Base-by-base conservation (phyloP, 1,140 invertebrate genomes). In the Macrocentrus cingulum region DNA sequence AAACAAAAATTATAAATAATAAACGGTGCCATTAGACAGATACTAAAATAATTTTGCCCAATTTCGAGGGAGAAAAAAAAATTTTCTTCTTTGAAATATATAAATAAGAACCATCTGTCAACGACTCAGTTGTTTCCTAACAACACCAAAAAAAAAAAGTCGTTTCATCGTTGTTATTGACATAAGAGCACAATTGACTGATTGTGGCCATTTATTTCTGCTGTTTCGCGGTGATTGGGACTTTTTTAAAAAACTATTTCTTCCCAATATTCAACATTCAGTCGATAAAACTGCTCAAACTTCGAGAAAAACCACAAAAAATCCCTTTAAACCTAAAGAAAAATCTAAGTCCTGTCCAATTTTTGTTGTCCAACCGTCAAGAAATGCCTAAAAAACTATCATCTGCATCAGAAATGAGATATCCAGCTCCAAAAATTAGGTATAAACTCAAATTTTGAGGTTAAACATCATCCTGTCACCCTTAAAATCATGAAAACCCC, bases 81-180 rank as follows among this genome's bases (percentile, higher is more conserved):
- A 23, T 48, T 48, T 48, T 48, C 1, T 15, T 52, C 32, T 36
- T 36, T 23, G 16, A n/a, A n/a, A n/a, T n/a, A n/a, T n/a, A n/a
- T n/a, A 52, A 56, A 52, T 45, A 52, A 44, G 48, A 59, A 52
- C 41, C 23, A 25, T 25, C 16, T n/a, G 39, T 20, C 15, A 20
- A 48, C n/a, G 34, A 32, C 19, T 51, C 53, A 56, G 49, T 52
- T 61, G 41, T 61, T 61, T 61, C 36, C 11, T n/a, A 42, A n/a
- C n/a, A n/a, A n/a, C n/a, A n/a, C n/a, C n/a, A n/a, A n/a, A n/a
- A n/a, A n/a, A n/a, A n/a, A n/a, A 48, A 52, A 56, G 49, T 51
- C 53, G 34, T 44, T 51, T 53, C 34, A 61, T 61, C 29, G 58
- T 48, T 61, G 59, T 56, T 61, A 52, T 42, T 50, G 44, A 16